These are phyloP conservation scores for Lithophane semibrunnea DNA, from an alignment of 2,888 invertebrate species.

Conservation along the genomic window DNA sequence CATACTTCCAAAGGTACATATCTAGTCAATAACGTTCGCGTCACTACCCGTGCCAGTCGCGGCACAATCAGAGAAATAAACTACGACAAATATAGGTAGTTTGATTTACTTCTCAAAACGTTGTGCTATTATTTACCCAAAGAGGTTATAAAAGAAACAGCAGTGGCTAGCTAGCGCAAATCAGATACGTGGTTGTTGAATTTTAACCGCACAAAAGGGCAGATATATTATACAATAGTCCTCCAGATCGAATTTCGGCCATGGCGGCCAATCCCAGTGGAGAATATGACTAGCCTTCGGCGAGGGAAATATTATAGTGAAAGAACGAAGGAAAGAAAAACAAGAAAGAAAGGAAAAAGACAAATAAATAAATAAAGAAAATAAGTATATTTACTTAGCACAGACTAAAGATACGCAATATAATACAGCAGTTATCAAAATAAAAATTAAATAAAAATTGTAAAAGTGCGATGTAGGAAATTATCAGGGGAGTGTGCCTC, in stretches of 20 bases:
- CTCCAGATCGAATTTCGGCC: neutral
- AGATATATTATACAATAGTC: neutral
- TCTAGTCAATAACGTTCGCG: neutral
- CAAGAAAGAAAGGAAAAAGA: no score
- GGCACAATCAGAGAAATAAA: slow-evolving; percentile 1
- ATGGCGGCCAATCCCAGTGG: neutral
- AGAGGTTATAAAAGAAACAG: slow-evolving; percentile 6
- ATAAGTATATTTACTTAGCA: no score
- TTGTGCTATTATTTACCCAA: slow-evolving; percentile 11
- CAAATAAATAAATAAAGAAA: no score
- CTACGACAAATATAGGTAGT: slow-evolving; percentile 35
- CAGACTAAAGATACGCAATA: no score
- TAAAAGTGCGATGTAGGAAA: no score
- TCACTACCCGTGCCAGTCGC: slow-evolving; percentile 52
- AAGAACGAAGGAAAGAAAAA: no score
- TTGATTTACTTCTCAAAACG: slow-evolving; percentile 26
- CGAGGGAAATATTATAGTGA: no score
- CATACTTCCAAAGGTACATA: neutral
- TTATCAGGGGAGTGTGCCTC: no score
- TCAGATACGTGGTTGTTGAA: no score
- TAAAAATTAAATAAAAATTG: no score
- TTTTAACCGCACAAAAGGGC: neutral
- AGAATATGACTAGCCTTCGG: no score
- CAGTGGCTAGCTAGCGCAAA: neutral
- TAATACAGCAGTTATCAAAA: no score